A percentile compares a stretch with the other conserved stretches of the same genome.
Evolutionary conservation across 1,140 invertebrate species (phyloP).

Genomic region (Megalopta genalis): DNA sequence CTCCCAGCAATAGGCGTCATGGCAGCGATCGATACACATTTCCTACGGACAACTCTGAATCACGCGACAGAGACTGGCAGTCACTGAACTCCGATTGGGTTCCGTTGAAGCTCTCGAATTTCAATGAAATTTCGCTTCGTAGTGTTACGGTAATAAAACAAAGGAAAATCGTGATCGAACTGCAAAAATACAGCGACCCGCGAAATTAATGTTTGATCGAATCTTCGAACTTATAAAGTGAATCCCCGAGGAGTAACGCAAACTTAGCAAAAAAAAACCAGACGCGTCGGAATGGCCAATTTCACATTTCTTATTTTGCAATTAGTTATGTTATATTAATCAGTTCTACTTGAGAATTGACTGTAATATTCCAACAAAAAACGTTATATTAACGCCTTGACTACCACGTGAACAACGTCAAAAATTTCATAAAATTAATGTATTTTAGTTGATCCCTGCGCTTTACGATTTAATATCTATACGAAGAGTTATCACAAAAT

Average conservation of each 20-base stretch:
- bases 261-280: too few species aligned
- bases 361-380: too few species aligned
- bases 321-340: too few species aligned
- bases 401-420: too few species aligned
- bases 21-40: slow-evolving; percentile 38
- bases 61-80: background rate
- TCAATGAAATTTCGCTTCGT: slow-evolving; percentile 5
- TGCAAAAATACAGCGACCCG: background rate
- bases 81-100: slow-evolving; percentile 5
- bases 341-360: too few species aligned
- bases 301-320: too few species aligned
- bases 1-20: slow-evolving; percentile 9
- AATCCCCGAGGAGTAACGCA: background rate
- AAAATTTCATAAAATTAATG: too few species aligned
- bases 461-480: too few species aligned
- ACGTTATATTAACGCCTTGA: too few species aligned
- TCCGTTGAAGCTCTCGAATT: background rate
- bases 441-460: too few species aligned
- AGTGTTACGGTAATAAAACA: background rate
- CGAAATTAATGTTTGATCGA: background rate
- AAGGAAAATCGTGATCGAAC: background rate
- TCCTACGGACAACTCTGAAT: slow-evolving; percentile 19
- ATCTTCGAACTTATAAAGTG: background rate
- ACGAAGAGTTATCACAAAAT: too few species aligned
- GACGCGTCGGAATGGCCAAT: too few species aligned